Base-by-base conservation (phyloP, 2,797 vertebrate genomes). In the Eutrigla gurnardus region DNA sequence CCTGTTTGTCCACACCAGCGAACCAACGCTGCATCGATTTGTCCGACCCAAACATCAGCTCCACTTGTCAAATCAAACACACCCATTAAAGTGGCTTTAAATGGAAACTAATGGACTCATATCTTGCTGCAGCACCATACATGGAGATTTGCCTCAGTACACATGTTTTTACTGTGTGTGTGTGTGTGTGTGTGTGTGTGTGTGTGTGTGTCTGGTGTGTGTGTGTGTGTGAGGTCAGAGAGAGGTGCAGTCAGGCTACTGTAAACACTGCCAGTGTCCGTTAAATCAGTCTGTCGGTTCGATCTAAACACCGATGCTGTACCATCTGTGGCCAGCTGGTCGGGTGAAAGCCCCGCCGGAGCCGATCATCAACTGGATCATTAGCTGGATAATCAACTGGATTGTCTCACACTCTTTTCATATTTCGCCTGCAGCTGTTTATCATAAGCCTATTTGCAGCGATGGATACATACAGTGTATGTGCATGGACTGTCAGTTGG, bases 251-350 rank as follows among this genome's bases (percentile, higher is more conserved):
- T 70, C 40, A 73, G 72, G 65, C 66, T 80, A 39, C 64, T 82
- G 64, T 88, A 88, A 90, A 92, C 83, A 86, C 70, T 75, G 71
- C 43, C 78, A 25, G 75, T 84, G 75, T 76, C 65, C 73, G 75
- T 87, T 83, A 76, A 80, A 79, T 81, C 39, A 61, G 73, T 78
- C 75, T 62, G 69, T 63, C 60, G 62, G 62, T 54, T 80, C 72
- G 39, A 5, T 85, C 75, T 83, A 84, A 88, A 87, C 79, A 77
- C 70, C 65, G 68, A 65, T 37, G 72, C 70, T 67, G 63, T 66
- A 14, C 89, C 86, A 85, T 83, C 89, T 89, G 90, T 70, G 75
- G 71, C 80, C 85, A 84, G 84, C 86, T 90, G 85, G 61, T 75
- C 50, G 42, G 69, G 12, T 66, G 49, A 78, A 72, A 86, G 67